phyloP scores from a whole-genome alignment of 2,797 vertebrate species.

The Hozukius guyotensis region DNA sequence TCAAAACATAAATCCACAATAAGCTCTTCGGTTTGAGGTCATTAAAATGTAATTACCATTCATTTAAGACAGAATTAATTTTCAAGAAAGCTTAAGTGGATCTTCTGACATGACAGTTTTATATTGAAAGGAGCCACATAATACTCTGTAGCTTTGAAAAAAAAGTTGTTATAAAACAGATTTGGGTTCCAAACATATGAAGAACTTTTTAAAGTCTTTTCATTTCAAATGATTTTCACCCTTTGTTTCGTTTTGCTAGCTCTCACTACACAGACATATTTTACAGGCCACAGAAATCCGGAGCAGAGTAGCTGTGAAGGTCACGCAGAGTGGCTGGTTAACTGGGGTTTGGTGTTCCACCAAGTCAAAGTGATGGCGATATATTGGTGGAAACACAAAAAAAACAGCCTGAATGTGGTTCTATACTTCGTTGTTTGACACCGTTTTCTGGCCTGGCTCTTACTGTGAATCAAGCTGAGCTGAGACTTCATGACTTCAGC shows the following conservation, averaged over 20 bases:
- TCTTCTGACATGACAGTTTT: background rate
- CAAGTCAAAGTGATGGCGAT: slow-evolving; percentile 19
- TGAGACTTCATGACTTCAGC: background rate
- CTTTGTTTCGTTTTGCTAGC: slow-evolving; percentile 1
- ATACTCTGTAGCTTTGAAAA: background rate
- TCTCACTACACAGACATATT: slow-evolving; percentile 17
- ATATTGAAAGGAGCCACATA: background rate
- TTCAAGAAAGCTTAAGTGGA: background rate
- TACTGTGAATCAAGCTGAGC: slow-evolving; percentile 10
- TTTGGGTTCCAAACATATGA: background rate
- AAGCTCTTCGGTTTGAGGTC: background rate
- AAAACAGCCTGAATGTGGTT: slow-evolving; percentile 26
- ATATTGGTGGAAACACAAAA: slow-evolving; percentile 11
- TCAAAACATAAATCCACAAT: background rate
- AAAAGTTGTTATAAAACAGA: background rate
- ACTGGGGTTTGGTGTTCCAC: slow-evolving; percentile 44
- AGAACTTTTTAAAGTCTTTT: background rate
- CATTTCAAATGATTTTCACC: slow-evolving; percentile 5
- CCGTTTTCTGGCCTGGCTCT: slow-evolving; percentile 14
- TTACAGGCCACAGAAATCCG: slow-evolving; percentile 22
- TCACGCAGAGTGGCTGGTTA: slow-evolving; percentile 12
- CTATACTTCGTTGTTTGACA: slow-evolving; percentile 23
- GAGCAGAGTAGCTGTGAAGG: slow-evolving; percentile 18
- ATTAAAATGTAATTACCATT: background rate
- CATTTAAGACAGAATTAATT: background rate